These are phyloP conservation scores for Athene cunicularia DNA, from an alignment of 2,113 vertebrate species.

Conservation along the genomic window DNA sequence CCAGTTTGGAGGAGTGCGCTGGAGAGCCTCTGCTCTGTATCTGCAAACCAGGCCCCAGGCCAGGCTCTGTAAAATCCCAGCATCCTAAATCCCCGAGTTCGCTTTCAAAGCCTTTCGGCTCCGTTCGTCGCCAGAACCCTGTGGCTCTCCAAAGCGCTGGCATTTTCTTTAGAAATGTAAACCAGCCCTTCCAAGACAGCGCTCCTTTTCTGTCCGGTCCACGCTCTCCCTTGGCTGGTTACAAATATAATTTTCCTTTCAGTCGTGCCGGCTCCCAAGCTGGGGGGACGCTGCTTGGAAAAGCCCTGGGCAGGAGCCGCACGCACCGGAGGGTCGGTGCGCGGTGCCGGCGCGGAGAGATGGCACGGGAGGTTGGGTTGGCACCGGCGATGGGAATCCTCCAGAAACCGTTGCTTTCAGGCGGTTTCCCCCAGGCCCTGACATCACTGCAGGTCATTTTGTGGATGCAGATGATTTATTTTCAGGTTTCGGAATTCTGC, in stretches of 20 bases:
- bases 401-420: background rate
- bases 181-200: background rate
- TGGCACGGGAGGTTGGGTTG: background rate
- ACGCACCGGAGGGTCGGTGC: background rate
- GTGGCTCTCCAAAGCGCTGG: constrained; percentile 7
- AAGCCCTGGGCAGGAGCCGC: background rate
- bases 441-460: accelerated
- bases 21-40: background rate
- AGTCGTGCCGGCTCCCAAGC: background rate
- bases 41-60: constrained; percentile 4
- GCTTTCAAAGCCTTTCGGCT: constrained; percentile 9
- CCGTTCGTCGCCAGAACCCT: background rate
- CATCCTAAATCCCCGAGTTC: background rate
- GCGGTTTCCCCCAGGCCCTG: background rate
- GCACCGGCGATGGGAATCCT: background rate
- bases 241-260: background rate
- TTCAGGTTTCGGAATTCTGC: background rate
- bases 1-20: background rate
- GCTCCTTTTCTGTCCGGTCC: background rate
- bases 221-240: background rate
- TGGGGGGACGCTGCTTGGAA: background rate
- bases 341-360: background rate
- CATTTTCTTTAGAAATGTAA: constrained; percentile 49
- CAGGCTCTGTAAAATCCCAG: background rate
- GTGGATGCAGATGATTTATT: background rate